Base-by-base conservation (phyloP, 1,140 invertebrate genomes). In the Cotesia chilonis region DNA sequence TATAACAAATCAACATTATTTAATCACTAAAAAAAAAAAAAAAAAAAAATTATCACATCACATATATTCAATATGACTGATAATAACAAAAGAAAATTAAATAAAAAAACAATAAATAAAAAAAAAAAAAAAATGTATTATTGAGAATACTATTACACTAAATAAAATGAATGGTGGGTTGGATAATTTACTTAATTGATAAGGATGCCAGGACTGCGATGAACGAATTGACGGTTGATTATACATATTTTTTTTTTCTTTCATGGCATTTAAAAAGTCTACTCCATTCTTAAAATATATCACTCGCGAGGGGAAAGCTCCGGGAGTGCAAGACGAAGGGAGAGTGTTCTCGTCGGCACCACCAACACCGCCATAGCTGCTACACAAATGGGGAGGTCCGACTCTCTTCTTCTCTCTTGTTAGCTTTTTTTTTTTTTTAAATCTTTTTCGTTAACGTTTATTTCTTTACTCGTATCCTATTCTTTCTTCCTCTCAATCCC, bases 281-380 rank as follows among this genome's bases (percentile, higher is more conserved):
- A 65, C 63, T 41, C 63, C n/a, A 65, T 41, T 65, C 63, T 65
- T 65, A 65, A 65, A 65, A 65, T 65, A 65, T 65, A 65, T 65
- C 63, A 65, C 17, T 65, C 63, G 63, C 63, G 17, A 37, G 63
- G 63, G 63, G 37, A 41, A 10, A 38, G 63, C 63, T 65, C 38
- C n/a, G 35, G n/a, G 63, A 65, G 63, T 41, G 63, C n/a, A 38
- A 38, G 35, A 38, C 20, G 63, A 37, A 36, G 63, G 63, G 35
- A 37, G 28, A 65, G 36, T 36, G 63, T n/a, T n/a, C 63, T 57
- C 17, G 61, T n/a, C 38, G 12, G 10, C 38, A 57, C 38, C 63
- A 37, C 35, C 63, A 14, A 14, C 37, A 41, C 38, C 63, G 63
- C 63, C 63, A 65, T 47, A 38, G 63, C 38, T 65, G 36, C n/a